Percentiles rank a stretch among this genome's conserved stretches.
phyloP scores from a whole-genome alignment of 2,113 vertebrate genomes.

The Thryonomys swinderianus region DNA sequence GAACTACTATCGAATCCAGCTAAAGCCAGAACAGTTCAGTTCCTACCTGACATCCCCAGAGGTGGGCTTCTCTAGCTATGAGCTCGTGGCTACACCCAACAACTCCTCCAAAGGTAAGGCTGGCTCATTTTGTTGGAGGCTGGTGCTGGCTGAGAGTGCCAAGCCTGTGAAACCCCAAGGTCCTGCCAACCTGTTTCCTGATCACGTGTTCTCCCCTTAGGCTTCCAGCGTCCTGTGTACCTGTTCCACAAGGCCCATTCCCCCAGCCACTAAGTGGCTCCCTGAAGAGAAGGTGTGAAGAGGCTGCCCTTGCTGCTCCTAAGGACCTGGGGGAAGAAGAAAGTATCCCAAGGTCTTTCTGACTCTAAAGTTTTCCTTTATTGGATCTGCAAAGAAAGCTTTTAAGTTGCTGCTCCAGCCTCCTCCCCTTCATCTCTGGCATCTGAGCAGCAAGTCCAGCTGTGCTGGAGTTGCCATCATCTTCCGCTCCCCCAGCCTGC shows the following conservation, averaged over 20 bases:
- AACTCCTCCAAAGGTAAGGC: slow-evolving; percentile 88
- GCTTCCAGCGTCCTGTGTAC: slow-evolving; percentile 89
- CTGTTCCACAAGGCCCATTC: slow-evolving; percentile 90
- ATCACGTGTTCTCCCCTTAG: slow-evolving; percentile 73
- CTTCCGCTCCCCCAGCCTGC: slow-evolving; percentile 53
- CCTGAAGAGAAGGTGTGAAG: slow-evolving; percentile 60
- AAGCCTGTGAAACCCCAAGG: neutral
- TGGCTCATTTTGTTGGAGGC: neutral
- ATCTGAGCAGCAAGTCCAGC: slow-evolving; percentile 59
- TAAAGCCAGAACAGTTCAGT: slow-evolving; percentile 92
- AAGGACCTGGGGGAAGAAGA: slow-evolving; percentile 62
- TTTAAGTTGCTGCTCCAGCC: slow-evolving; percentile 68
- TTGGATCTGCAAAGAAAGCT: slow-evolving; percentile 76
- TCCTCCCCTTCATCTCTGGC: slow-evolving; percentile 55
- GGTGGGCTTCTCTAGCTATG: slow-evolving; percentile 92
- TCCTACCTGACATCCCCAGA: slow-evolving; percentile 88
- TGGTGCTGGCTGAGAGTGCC: neutral
- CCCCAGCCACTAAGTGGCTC: slow-evolving; percentile 78
- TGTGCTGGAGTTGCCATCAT: slow-evolving; percentile 51
- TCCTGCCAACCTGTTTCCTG: neutral
- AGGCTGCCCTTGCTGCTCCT: slow-evolving; percentile 65
- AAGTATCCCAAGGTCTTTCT: slow-evolving; percentile 59
- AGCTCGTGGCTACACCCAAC: slow-evolving; percentile 90
- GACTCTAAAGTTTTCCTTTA: slow-evolving; percentile 68
- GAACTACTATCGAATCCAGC: slow-evolving; percentile 87